phyloP scores from a whole-genome alignment of 1,140 invertebrate species.

The Conus ventricosus region DNA sequence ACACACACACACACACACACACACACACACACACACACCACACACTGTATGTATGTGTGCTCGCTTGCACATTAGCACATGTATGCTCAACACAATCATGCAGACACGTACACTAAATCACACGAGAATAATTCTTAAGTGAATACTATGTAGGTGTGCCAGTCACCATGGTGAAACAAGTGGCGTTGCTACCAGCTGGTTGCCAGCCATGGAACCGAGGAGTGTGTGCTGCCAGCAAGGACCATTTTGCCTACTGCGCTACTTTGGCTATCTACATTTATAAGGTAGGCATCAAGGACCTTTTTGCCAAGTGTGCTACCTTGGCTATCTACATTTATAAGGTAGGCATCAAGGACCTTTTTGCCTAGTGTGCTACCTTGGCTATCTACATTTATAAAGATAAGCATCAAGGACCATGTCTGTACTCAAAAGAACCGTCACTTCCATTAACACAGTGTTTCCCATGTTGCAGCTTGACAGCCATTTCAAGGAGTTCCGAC shows the following conservation, averaged over 20 bases:
- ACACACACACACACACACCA: too few species aligned
- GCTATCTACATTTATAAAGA: too few species aligned
- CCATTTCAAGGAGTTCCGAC: conserved; percentile 70
- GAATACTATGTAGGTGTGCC: too few species aligned
- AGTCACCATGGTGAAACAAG: conserved; percentile 66
- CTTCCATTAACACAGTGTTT: neutral
- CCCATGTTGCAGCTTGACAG: conserved; percentile 63
- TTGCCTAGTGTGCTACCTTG: too few species aligned
- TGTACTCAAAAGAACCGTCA: neutral
- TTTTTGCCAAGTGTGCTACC: conserved; percentile 77
- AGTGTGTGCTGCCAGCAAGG: conserved; percentile 71
- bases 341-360: conserved; percentile 50
- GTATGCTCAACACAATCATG: too few species aligned
- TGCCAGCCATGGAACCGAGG: conserved; percentile 76
- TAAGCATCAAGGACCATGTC: neutral
- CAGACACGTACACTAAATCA: too few species aligned
- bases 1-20: too few species aligned
- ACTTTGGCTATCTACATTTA: conserved; percentile 77
- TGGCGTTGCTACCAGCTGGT: conserved; percentile 68
- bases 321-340: conserved; percentile 77
- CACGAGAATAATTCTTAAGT: too few species aligned
- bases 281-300: conserved; percentile 71
- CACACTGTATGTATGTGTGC: too few species aligned
- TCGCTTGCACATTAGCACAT: too few species aligned
- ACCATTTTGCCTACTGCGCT: conserved; percentile 76